Evolutionary conservation across 2,113 vertebrate genomes (phyloP), one percentile per base, ranked within the genome.

Genomic region (Pachycephala philippinensis): DNA sequence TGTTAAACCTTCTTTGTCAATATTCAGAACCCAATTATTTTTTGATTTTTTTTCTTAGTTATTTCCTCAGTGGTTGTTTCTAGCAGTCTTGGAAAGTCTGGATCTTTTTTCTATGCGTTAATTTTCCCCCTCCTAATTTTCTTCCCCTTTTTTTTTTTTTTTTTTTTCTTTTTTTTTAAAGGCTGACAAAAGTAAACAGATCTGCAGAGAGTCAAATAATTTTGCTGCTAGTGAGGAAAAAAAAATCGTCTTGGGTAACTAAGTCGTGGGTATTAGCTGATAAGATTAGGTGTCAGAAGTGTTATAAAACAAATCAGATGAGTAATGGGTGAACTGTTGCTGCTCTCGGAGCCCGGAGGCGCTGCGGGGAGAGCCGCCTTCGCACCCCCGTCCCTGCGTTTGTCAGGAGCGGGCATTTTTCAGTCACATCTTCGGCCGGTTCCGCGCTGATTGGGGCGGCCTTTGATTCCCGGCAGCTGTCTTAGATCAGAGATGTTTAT

Each of bases 401-500:
- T 72, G 80, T 80, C 78, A 47, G 70, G 52, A 87, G 49, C 26
- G 60, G 59, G 71, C n/a, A 63, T 91, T 97, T 92, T 87, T 87
- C 96, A 61, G 42, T 18, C 85, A 54, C 85, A 64, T 97, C 78
- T 84, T 87, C 61, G 28, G 56, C 56, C 39, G 10, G 53, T 72
- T 86, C 66, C 50, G 83, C 79, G 65, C 63, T 70, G 84, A 78
- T 83, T 54, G 84, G 89, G 86, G 71, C 19, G 31, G 84, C 83
- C 96, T 96, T 95, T 95, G 96, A 90, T 90, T 94, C 57, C 57
- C 60, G 42, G 95, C 96, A 97, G 97, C 97, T 97, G 97, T 77
- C 94, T 97, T 80, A 76, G 75, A 93, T 98, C 96, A 97, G 92
- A 86, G 86, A 89, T 97, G 96, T 96, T 97, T 98, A 97, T 97